Conservation (phyloP, 2,797 vertebrate species). For the Setipinna tenuifilis region DNA sequence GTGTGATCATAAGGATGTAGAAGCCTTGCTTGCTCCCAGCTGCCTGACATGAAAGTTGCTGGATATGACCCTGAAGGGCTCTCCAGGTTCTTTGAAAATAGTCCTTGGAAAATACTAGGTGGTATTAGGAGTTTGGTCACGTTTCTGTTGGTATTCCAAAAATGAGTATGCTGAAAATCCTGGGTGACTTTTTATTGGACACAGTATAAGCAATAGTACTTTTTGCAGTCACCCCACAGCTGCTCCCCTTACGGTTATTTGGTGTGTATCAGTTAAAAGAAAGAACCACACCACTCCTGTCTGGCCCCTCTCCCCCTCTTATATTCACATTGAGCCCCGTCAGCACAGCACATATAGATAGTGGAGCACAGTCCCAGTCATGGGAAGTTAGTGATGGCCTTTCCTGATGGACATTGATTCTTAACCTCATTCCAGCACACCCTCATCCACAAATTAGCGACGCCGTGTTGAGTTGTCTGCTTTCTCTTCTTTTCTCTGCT, state of each 20-base stretch:
- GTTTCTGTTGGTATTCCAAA: neutral
- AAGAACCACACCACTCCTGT: neutral
- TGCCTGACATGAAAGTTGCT: neutral
- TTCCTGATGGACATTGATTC: conserved; percentile 10
- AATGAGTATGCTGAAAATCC: neutral
- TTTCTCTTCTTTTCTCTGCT: neutral
- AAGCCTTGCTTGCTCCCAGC: neutral
- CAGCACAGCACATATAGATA: neutral
- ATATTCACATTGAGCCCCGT: neutral
- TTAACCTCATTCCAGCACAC: conserved; percentile 6
- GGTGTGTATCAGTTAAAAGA: neutral
- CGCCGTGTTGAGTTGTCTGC: conserved; percentile 13
- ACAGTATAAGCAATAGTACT: neutral
- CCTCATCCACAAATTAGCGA: conserved; percentile 7
- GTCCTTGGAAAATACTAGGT: neutral
- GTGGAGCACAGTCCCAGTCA: neutral
- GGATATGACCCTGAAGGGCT: neutral
- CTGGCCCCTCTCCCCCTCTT: conserved; percentile 23
- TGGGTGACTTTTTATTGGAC: neutral
- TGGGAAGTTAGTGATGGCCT: neutral
- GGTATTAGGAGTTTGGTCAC: neutral
- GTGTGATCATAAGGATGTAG: neutral
- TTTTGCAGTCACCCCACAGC: neutral
- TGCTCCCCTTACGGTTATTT: neutral
- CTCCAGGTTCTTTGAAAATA: neutral